These are phyloP conservation scores for Andricus quercusramuli DNA, from an alignment of 2,888 invertebrate genomes.

Conservation along the genomic window DNA sequence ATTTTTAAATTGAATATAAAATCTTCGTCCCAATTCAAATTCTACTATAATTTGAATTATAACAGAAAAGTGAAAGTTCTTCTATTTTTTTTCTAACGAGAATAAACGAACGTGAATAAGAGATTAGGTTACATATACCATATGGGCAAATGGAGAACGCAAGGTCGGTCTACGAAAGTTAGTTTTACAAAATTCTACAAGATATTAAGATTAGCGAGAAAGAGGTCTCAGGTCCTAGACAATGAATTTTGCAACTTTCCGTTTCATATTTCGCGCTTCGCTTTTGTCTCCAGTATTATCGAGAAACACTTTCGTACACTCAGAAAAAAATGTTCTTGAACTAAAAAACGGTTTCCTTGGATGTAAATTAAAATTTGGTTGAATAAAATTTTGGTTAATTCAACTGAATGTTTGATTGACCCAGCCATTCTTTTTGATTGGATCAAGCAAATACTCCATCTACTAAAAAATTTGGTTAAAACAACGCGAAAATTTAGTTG, in stretches of 20 bases:
- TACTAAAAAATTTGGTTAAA: too few relatives aligned
- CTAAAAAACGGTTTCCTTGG: too few relatives aligned
- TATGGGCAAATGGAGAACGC: background rate
- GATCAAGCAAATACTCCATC: too few relatives aligned
- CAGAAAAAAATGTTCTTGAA: too few relatives aligned
- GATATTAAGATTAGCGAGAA: conserved; percentile 4
- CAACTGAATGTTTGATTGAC: too few relatives aligned
- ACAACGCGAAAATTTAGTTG: too few relatives aligned
- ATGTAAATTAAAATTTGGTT: too few relatives aligned
- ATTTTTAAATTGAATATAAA: too few relatives aligned
- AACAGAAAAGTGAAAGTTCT: background rate
- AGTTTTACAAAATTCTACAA: conserved; percentile 15
- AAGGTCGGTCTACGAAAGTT: conserved; percentile 11
- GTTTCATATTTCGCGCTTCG: conserved; percentile 13
- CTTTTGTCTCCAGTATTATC: conserved; percentile 14
- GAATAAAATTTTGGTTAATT: too few relatives aligned
- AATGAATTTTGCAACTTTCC: conserved; percentile 32
- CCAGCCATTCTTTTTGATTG: too few relatives aligned
- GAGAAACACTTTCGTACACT: background rate
- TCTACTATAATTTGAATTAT: background rate
- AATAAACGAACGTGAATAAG: background rate
- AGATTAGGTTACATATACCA: background rate
- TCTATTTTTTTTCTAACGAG: background rate
- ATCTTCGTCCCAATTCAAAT: too few relatives aligned
- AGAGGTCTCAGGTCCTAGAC: conserved; percentile 8